A percentile compares a stretch with the other conserved stretches of the same genome.
Conservation (phyloP, 2,113 vertebrate species). For the Silurus meridionalis region DNA sequence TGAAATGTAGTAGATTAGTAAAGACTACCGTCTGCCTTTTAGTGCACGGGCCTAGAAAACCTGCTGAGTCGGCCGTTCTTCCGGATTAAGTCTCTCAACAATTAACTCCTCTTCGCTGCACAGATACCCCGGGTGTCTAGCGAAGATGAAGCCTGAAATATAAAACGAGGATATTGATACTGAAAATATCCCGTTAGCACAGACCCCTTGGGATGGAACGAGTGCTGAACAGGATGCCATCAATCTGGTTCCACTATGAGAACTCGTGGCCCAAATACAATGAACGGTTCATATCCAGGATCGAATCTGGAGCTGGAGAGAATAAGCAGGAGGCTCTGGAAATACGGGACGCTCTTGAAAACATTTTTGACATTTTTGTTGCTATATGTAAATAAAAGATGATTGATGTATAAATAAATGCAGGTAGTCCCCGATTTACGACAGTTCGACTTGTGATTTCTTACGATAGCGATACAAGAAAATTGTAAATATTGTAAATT, state of each 20-base stretch:
- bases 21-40: neutral
- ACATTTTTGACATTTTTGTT: no score
- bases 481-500: no score
- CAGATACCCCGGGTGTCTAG: slow-evolving; percentile 32
- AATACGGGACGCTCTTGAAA: no score
- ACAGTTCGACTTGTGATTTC: no score
- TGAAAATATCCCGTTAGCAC: slow-evolving; percentile 25
- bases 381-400: no score
- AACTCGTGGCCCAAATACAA: neutral
- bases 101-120: slow-evolving; percentile 29
- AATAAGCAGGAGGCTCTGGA: no score
- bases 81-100: slow-evolving; percentile 14
- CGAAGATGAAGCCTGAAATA: slow-evolving; percentile 13
- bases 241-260: neutral
- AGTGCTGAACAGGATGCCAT: neutral
- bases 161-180: slow-evolving; percentile 22
- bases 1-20: slow-evolving; percentile 14
- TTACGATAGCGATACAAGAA: no score
- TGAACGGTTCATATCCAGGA: neutral
- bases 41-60: neutral
- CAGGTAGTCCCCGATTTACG: no score
- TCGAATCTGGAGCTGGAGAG: neutral
- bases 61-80: neutral
- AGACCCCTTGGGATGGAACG: neutral
- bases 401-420: no score